phyloP scores from a whole-genome alignment of 2,797 vertebrate species.

The Crax fasciolata region DNA sequence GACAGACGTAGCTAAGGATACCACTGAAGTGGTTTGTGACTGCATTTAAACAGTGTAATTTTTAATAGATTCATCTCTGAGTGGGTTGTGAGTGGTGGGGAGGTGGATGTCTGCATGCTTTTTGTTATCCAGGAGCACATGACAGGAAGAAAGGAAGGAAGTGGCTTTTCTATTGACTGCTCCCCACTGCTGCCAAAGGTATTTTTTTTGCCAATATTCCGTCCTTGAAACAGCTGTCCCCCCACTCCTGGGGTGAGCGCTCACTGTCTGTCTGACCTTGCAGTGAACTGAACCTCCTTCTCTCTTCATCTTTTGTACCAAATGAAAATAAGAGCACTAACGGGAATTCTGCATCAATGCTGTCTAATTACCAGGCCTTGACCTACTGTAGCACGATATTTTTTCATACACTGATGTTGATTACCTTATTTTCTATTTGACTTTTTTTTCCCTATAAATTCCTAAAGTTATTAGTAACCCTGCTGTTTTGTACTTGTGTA shows the following conservation, averaged over 20 bases:
- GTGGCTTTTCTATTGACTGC: not conserved
- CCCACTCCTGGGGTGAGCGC: not conserved
- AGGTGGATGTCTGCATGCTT: not conserved
- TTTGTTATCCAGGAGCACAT: not conserved
- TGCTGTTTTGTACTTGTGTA: not conserved
- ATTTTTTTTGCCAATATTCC: constrained; percentile 4
- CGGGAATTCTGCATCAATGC: not conserved
- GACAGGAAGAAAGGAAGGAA: constrained; percentile 65
- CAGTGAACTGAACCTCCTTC: not conserved
- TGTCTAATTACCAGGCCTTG: not conserved
- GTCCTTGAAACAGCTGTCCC: not conserved
- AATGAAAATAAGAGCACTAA: not conserved
- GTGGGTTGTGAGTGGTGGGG: not conserved
- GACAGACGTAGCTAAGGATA: not conserved
- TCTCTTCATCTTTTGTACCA: not conserved
- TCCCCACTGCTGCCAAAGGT: not conserved
- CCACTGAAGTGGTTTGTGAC: not conserved
- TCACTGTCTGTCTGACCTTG: accelerated
- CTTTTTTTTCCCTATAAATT: not conserved
- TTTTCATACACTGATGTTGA: not conserved
- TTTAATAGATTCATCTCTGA: not conserved
- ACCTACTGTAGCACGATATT: not conserved
- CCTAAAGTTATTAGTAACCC: not conserved
- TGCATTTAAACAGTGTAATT: not conserved
- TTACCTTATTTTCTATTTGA: not conserved